Evolutionary conservation across 2,113 vertebrate species (phyloP).

Genomic region (Todiramphus saurophagus): DNA sequence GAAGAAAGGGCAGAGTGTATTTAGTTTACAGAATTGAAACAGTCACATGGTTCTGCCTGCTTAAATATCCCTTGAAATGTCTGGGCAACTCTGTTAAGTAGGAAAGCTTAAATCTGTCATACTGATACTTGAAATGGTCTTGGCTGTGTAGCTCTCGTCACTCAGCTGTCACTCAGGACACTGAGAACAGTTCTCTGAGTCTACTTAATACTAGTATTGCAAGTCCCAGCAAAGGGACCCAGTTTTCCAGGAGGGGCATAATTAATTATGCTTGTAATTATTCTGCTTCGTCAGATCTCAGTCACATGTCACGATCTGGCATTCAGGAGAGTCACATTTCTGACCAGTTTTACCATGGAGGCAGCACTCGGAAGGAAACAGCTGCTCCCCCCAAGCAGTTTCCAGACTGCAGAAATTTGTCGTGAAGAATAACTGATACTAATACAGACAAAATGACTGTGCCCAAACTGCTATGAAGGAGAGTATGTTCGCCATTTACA

Average conservation of each 20-base stretch:
- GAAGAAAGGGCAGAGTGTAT: background rate
- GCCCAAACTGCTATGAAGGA: background rate
- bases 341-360: background rate
- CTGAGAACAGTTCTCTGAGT: background rate
- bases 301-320: background rate
- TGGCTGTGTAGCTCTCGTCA: background rate
- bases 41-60: background rate
- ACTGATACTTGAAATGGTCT: background rate
- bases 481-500: background rate
- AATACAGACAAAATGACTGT: background rate
- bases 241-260: background rate
- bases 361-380: background rate
- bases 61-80: background rate
- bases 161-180: background rate
- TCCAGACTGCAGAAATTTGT: constrained; percentile 1
- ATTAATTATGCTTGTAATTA: constrained; percentile 30
- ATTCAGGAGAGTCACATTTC: constrained; percentile 36
- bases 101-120: background rate
- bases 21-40: background rate
- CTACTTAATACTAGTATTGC: background rate
- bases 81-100: background rate
- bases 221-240: background rate
- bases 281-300: background rate
- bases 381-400: constrained; percentile 7
- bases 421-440: background rate